Evolutionary conservation across 2,113 vertebrate species (phyloP).

Genomic region (Apteryx mantelli): DNA sequence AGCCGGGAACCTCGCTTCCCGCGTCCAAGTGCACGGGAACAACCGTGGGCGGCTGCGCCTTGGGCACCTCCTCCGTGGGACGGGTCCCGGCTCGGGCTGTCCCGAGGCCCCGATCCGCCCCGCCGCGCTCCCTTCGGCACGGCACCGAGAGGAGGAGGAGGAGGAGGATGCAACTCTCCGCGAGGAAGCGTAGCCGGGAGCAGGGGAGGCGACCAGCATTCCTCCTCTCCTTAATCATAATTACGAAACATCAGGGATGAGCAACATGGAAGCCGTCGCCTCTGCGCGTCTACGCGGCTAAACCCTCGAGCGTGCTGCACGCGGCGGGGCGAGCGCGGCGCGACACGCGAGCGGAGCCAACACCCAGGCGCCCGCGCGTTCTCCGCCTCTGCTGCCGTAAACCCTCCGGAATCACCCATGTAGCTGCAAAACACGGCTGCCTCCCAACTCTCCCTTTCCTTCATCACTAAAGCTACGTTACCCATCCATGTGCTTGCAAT

Average conservation of each 20-base stretch:
- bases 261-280: neutral
- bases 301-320: neutral
- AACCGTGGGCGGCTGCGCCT: neutral
- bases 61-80: neutral
- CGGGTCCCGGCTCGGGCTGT: no score
- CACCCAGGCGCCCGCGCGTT: neutral
- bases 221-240: neutral
- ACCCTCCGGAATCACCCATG: neutral
- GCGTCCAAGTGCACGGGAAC: accelerated
- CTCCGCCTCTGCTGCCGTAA: no score
- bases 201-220: neutral
- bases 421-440: accelerated
- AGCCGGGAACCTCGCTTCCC: neutral
- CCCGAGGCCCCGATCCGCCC: no score
- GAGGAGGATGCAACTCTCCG: no score
- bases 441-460: neutral
- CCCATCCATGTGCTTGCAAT: neutral
- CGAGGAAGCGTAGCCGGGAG: neutral
- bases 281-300: neutral
- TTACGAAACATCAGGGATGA: neutral
- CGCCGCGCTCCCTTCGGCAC: no score
- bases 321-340: no score
- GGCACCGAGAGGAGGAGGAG: no score
- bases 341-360: neutral
- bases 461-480: neutral